Evolutionary conservation across 2,888 invertebrate species (phyloP).

Genomic region (Xanthorhoe designata): DNA sequence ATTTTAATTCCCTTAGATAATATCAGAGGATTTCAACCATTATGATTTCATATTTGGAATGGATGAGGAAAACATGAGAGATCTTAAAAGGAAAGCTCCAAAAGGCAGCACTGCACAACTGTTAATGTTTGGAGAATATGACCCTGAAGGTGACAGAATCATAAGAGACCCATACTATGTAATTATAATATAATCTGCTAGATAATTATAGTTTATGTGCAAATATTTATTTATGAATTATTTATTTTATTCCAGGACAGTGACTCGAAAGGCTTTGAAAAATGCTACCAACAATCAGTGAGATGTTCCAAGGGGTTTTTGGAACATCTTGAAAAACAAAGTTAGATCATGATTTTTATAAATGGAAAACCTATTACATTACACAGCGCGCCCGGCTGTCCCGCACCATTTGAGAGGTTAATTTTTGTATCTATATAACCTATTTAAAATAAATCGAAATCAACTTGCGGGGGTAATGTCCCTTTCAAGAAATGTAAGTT

Average conservation of each 20-base stretch:
- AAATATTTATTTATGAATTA: neutral
- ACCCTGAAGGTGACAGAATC: constrained; percentile 91
- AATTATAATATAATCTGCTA: constrained; percentile 58
- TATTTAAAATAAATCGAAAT: no score
- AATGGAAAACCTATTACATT: no score
- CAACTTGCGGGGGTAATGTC: no score
- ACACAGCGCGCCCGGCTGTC: no score
- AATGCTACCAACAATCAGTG: constrained; percentile 78
- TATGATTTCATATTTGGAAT: constrained; percentile 98
- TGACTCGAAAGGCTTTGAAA: constrained; percentile 72
- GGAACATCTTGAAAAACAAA: constrained; percentile 55
- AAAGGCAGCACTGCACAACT: constrained; percentile 89
- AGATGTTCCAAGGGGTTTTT: constrained; percentile 77
- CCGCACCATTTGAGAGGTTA: no score
- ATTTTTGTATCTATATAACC: no score
- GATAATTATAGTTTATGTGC: no score
- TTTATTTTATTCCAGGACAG: constrained; percentile 65
- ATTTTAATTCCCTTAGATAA: constrained; percentile 84
- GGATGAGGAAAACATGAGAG: constrained; percentile 95
- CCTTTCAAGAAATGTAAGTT: no score
- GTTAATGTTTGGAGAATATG: constrained; percentile 93
- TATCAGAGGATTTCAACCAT: constrained; percentile 89
- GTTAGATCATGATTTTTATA: constrained; percentile 6
- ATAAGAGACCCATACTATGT: constrained; percentile 98
- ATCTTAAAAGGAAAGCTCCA: constrained; percentile 88